These are phyloP conservation scores for Lutraria lutraria DNA, from an alignment of 2,888 invertebrate species.

Conservation along the genomic window DNA sequence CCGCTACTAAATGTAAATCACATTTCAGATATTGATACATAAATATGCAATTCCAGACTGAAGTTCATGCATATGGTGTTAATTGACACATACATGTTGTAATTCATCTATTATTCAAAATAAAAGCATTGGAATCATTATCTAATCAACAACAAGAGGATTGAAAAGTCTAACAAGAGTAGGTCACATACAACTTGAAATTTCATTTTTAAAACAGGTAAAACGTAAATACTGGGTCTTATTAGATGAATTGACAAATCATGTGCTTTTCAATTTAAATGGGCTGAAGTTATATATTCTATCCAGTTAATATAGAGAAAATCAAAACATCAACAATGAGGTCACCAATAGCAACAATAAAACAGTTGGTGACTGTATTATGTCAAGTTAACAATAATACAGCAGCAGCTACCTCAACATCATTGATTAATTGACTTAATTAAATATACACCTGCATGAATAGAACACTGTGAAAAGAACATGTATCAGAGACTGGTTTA, in stretches of 20 bases:
- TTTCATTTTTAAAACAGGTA: too few relatives aligned
- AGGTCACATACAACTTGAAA: too few relatives aligned
- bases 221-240: too few relatives aligned
- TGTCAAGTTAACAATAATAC: not conserved
- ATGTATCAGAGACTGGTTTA: not conserved
- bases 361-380: not conserved
- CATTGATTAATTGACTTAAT: not conserved
- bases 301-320: not conserved
- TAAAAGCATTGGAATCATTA: not conserved
- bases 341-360: not conserved
- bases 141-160: too few relatives aligned
- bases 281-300: not conserved
- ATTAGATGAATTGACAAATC: too few relatives aligned
- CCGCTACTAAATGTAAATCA: too few relatives aligned
- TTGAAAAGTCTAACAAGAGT: too few relatives aligned
- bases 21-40: not conserved
- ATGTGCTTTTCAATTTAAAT: too few relatives aligned
- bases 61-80: not conserved
- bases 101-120: not conserved
- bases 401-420: not conserved
- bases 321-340: not conserved
- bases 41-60: not conserved
- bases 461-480: not conserved
- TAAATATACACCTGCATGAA: not conserved
- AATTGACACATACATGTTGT: not conserved